Percentiles rank a stretch among this genome's conserved stretches.
These are phyloP conservation scores for Pogonomyrmex californicus DNA, from an alignment of 1,140 invertebrate genomes.

Conservation along the genomic window DNA sequence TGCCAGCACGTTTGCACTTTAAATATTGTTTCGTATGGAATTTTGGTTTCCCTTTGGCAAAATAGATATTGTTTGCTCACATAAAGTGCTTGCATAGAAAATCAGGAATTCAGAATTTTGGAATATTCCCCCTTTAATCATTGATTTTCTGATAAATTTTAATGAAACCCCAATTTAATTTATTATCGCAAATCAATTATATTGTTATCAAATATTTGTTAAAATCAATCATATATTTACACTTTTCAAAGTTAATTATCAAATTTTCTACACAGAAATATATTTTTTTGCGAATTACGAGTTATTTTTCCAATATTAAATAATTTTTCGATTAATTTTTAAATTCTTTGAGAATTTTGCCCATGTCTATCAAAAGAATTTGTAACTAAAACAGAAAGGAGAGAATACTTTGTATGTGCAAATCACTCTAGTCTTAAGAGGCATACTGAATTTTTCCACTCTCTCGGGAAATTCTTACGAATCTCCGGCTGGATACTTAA, in stretches of 20 bases:
- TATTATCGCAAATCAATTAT: neutral
- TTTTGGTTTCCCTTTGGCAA: neutral
- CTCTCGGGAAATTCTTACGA: slow-evolving; percentile 57
- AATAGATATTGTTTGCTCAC: neutral
- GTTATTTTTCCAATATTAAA: neutral
- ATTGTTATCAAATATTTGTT: neutral
- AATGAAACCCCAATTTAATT: neutral
- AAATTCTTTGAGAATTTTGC: neutral
- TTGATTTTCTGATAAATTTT: slow-evolving; percentile 5
- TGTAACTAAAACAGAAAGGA: neutral
- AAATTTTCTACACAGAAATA: neutral
- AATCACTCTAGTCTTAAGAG: neutral
- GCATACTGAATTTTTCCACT: slow-evolving; percentile 15
- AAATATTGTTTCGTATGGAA: neutral
- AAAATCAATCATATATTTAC: neutral
- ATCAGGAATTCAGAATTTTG: neutral
- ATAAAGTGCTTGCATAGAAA: neutral
- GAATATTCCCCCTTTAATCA: neutral
- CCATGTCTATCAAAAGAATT: neutral
- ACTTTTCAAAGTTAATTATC: neutral
- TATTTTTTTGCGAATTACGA: neutral
- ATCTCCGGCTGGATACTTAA: slow-evolving; percentile 67
- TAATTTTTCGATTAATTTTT: neutral
- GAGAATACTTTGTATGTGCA: neutral
- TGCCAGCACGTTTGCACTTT: neutral